phyloP scores from a whole-genome alignment of 2,113 vertebrate species.

The Atlantisia rogersi region DNA sequence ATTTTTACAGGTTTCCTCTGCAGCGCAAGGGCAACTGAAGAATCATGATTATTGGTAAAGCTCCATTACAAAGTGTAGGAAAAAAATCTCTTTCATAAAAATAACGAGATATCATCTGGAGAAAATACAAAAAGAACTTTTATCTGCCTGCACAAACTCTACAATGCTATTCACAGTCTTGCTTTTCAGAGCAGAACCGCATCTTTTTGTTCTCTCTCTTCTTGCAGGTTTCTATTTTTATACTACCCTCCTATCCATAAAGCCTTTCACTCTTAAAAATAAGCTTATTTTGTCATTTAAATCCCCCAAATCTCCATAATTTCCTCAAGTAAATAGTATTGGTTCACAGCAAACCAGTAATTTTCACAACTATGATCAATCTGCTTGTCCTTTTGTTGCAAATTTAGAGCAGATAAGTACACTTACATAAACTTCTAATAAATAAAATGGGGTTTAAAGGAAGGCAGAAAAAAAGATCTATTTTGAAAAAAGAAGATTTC shows the following conservation, averaged over 20 bases:
- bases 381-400: background rate
- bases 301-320: background rate
- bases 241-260: background rate
- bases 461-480: background rate
- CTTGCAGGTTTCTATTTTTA: constrained; percentile 24
- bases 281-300: constrained; percentile 2
- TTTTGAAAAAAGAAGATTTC: background rate
- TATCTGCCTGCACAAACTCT: background rate
- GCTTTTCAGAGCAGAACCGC: background rate
- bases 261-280: background rate
- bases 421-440: background rate
- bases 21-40: background rate
- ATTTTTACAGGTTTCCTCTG: background rate
- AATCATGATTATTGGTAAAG: background rate
- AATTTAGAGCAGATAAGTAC: background rate
- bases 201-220: background rate
- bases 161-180: background rate
- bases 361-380: background rate
- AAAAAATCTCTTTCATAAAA: background rate
- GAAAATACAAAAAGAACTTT: background rate
- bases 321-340: background rate
- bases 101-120: background rate
- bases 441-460: background rate
- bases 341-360: background rate
- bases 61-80: background rate